Evolutionary conservation across 2,113 vertebrate genomes (phyloP).

Genomic region (Clarias gariepinus): DNA sequence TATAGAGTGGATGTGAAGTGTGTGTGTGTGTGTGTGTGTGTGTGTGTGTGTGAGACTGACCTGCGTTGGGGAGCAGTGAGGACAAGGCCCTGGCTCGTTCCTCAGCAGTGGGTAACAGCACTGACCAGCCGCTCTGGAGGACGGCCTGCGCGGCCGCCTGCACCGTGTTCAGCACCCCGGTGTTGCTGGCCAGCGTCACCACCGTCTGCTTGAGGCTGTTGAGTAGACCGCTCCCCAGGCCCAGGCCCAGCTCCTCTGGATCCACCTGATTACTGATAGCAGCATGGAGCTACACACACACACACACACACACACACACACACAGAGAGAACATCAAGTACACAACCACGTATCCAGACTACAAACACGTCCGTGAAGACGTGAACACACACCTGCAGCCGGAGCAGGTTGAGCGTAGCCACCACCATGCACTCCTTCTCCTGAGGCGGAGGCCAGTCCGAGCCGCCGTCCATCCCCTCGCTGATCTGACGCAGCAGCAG

Average conservation of each 20-base stretch:
- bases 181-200: conserved; percentile 92
- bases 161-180: conserved; percentile 89
- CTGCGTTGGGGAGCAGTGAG: conserved; percentile 89
- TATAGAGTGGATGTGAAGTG: background rate
- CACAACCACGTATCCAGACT: background rate
- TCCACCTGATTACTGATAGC: conserved; percentile 97
- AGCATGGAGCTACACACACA: conserved; percentile 82
- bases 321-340: too few species aligned
- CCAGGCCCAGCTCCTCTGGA: conserved; percentile 89
- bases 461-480: conserved; percentile 95
- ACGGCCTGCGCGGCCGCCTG: conserved; percentile 92
- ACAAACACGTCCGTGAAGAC: background rate
- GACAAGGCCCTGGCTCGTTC: conserved; percentile 92
- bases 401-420: conserved; percentile 87
- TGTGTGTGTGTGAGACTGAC: conserved; percentile 61
- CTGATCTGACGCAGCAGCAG: conserved; percentile 91
- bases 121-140: conserved; percentile 95
- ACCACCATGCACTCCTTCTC: conserved; percentile 98
- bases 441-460: conserved; percentile 95
- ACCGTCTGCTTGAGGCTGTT: conserved; percentile 95
- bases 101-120: conserved; percentile 93
- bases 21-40: too few species aligned
- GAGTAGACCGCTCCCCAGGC: conserved; percentile 88
- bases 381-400: conserved; percentile 83
- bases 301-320: conserved; percentile 4